Percentiles rank a stretch among this genome's conserved stretches.
phyloP scores from a whole-genome alignment of 2,888 invertebrate genomes.

The Caenorhabditis angaria region DNA sequence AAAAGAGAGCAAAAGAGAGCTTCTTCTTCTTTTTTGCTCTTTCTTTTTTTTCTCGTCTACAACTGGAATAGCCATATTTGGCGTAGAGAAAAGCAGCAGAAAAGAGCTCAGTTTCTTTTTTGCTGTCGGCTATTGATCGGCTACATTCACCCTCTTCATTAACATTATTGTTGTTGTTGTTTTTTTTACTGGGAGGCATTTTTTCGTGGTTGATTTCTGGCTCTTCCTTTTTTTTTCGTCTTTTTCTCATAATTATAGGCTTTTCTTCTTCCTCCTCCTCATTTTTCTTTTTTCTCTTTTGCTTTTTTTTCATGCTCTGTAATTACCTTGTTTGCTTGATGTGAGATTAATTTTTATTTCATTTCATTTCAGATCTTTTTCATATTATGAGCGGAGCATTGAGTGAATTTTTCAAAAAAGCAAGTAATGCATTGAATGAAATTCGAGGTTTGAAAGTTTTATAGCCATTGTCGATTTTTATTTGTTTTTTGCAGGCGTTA shows the following conservation, averaged over 20 bases:
- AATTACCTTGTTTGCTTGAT: not conserved
- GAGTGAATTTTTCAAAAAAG: slow-evolving; percentile 64
- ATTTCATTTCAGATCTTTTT: not conserved
- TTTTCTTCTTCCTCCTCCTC: not conserved
- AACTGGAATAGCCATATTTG: not conserved
- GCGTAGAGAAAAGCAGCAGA: slow-evolving; percentile 4
- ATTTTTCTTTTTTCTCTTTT: not conserved
- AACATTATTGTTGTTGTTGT: not conserved
- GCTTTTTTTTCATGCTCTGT: not conserved
- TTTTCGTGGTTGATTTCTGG: too few relatives aligned
- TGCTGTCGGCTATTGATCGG: not conserved
- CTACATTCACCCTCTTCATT: slow-evolving; percentile 1
- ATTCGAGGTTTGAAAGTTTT: slow-evolving; percentile 55
- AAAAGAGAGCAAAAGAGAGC: not conserved
- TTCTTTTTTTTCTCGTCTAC: not conserved
- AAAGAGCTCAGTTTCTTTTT: not conserved
- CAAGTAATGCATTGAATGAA: slow-evolving; percentile 65
- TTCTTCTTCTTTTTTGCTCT: not conserved
- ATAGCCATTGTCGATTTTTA: not conserved
- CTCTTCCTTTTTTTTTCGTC: too few relatives aligned
- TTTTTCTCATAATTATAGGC: too few relatives aligned
- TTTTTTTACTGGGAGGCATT: too few relatives aligned
- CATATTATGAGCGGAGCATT: slow-evolving; percentile 46
- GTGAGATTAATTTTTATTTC: not conserved
- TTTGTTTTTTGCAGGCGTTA: slow-evolving; percentile 50